Base-by-base conservation (phyloP, 2,888 invertebrate genomes). In the Apamea epomidion region DNA sequence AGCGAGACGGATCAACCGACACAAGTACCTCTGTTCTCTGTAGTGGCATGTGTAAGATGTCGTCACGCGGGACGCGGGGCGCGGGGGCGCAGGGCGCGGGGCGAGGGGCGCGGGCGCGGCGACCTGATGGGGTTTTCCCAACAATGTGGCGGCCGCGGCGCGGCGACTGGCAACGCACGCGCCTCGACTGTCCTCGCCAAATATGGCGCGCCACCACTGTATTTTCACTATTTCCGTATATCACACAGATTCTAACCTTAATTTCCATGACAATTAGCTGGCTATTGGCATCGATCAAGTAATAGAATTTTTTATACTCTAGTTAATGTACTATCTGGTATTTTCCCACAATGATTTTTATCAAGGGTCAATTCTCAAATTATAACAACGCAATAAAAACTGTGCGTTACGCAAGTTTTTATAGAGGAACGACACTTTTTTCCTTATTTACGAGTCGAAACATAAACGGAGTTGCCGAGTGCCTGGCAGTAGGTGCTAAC, bases 51-150 rank as follows among this genome's bases (percentile, higher is more conserved):
- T 84, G 87, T 82, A 79, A 78, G 86, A 85, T 89, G 88, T 88
- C 91, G 90, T 91, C 91, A 89, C 87, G 81, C 82, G 82, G 86
- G 84, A 73, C 82, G 73, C 81, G 72, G 78, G 82, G 58, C 2
- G 81, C 48, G 48, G 48, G 48, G 48, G 48, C 73, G 84, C 42
- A 88, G 80, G 80, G 83, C 73, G 84, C 42, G 88, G 80, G 80
- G 83, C 82, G 88, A 78, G 87, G 86, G 89, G 89, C 51, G 88
- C 89, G 88, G 77, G 82, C 85, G 84, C 85, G 90, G 87, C 85
- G 84, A 83, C 81, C 80, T 74, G 87, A 89, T 95, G 94, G 97
- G 97, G 96, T 97, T 97, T 97, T 97, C 97, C 97, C 96, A 97
- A 92, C 92, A 89, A 95, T 96, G 96, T 93, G 94, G 92, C 93